Percentiles rank a stretch among this genome's conserved stretches.
Evolutionary conservation across 2,888 invertebrate species (phyloP).

Genomic region (Drosophila acutilabella): DNA sequence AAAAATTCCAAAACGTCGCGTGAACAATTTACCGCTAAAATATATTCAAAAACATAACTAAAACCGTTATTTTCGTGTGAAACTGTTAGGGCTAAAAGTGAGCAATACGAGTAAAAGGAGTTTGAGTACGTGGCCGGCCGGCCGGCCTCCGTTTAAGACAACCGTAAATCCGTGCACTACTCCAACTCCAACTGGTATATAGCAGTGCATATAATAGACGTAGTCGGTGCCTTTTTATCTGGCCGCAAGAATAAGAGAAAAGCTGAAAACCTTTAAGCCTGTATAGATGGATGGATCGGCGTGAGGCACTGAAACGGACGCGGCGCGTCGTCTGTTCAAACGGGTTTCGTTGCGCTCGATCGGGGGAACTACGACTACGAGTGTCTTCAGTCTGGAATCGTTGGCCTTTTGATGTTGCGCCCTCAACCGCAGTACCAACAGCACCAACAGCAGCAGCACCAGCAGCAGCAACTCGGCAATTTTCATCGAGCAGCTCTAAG

Average conservation of each 20-base stretch:
- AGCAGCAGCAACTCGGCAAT: slow-evolving; percentile 3
- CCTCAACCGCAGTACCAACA: slow-evolving; percentile 32
- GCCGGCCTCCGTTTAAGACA: slow-evolving; percentile 39
- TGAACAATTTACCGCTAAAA: neutral
- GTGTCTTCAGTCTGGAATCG: slow-evolving; percentile 47
- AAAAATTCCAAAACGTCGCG: slow-evolving; percentile 1
- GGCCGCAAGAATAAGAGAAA: slow-evolving; percentile 12
- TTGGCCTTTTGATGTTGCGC: slow-evolving; percentile 79
- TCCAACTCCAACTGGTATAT: neutral
- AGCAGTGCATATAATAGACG: slow-evolving; percentile 29
- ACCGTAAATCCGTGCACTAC: slow-evolving; percentile 29
- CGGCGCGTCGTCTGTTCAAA: slow-evolving; percentile 66
- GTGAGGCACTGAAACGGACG: slow-evolving; percentile 62
- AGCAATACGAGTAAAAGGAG: slow-evolving; percentile 20
- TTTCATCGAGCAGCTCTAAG: slow-evolving; percentile 57
- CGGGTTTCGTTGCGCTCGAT: slow-evolving; percentile 70
- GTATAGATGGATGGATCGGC: slow-evolving; percentile 78
- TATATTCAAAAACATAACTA: neutral
- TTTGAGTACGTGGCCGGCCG: slow-evolving; percentile 72
- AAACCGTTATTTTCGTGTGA: slow-evolving; percentile 26
- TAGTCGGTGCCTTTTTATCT: slow-evolving; percentile 74
- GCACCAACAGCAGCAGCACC: slow-evolving; percentile 8
- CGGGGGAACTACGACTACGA: slow-evolving; percentile 31
- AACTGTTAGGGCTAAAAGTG: slow-evolving; percentile 20
- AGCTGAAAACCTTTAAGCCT: slow-evolving; percentile 58